Evolutionary conservation across 2,797 vertebrate genomes (phyloP).

Genomic region (Pipistrellus pygmaeus): DNA sequence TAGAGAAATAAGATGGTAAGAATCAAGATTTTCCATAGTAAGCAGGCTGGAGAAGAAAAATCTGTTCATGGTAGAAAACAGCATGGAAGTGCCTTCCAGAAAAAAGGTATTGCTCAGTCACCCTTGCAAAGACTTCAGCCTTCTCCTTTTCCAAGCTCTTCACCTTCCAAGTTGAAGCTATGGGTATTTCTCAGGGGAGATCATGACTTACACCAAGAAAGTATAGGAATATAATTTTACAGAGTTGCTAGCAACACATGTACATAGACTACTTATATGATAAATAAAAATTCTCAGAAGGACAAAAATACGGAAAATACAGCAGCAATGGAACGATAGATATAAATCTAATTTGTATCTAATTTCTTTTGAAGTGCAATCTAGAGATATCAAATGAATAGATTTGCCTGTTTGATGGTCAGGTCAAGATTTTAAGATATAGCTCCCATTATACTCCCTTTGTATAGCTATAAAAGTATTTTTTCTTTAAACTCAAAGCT

Average conservation of each 20-base stretch:
- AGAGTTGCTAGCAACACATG: conserved; percentile 24
- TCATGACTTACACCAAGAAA: background rate
- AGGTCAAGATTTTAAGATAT: conserved; percentile 52
- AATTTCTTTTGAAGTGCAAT: conserved; percentile 15
- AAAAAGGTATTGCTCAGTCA: too few species aligned
- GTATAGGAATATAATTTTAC: background rate
- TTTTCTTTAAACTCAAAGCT: conserved; percentile 21
- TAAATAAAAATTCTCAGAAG: conserved; percentile 15
- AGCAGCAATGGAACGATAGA: background rate
- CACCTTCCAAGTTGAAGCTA: too few species aligned
- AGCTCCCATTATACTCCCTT: conserved; percentile 21
- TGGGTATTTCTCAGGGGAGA: background rate
- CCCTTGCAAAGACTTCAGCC: too few species aligned
- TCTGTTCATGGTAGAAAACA: too few species aligned
- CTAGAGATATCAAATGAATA: conserved; percentile 1
- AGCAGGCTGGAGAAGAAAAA: too few species aligned
- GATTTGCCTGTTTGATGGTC: background rate
- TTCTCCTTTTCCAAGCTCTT: too few species aligned
- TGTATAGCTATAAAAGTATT: conserved; percentile 20
- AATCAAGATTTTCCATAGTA: background rate
- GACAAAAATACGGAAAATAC: background rate
- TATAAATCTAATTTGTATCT: conserved; percentile 40
- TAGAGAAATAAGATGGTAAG: background rate
- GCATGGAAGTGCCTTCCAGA: too few species aligned
- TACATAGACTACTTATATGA: background rate